phyloP scores from a whole-genome alignment of 2,797 vertebrate species.

The Rhabdophis nuchalis region DNA sequence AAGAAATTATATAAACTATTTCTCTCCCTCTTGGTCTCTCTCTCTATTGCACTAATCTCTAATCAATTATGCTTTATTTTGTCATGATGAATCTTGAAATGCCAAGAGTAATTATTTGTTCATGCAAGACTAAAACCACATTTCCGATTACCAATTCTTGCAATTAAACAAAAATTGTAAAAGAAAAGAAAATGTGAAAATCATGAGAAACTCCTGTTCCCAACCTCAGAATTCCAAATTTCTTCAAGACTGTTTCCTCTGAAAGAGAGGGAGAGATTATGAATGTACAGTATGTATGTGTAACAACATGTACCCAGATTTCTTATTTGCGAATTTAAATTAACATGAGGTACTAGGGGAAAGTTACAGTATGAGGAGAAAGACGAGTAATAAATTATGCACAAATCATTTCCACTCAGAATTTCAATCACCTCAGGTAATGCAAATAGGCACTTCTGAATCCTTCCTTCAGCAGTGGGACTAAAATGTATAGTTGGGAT shows the following conservation, averaged over 20 bases:
- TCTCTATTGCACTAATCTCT: neutral
- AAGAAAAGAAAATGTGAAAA: neutral
- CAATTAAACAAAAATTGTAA: neutral
- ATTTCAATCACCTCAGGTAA: constrained; percentile 61
- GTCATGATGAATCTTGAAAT: neutral
- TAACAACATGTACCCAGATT: neutral
- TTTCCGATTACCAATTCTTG: neutral
- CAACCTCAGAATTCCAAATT: neutral
- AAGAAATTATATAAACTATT: neutral
- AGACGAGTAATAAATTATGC: constrained; percentile 63
- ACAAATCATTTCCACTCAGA: constrained; percentile 61
- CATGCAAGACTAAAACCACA: neutral
- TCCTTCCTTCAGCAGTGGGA: constrained; percentile 56
- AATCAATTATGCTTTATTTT: neutral
- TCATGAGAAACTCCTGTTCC: neutral
- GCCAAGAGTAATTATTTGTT: neutral
- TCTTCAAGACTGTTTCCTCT: neutral
- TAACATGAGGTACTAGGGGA: constrained; percentile 56
- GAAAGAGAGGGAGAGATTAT: neutral
- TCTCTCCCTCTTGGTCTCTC: neutral
- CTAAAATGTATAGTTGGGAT: constrained; percentile 60
- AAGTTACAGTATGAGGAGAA: constrained; percentile 61
- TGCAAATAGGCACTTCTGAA: constrained; percentile 59
- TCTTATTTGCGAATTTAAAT: constrained; percentile 33
- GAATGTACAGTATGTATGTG: neutral